A percentile compares a stretch with the other conserved stretches of the same genome.
These are phyloP conservation scores for Phalacrocorax carbo DNA, from an alignment of 2,113 vertebrate species.

Conservation along the genomic window DNA sequence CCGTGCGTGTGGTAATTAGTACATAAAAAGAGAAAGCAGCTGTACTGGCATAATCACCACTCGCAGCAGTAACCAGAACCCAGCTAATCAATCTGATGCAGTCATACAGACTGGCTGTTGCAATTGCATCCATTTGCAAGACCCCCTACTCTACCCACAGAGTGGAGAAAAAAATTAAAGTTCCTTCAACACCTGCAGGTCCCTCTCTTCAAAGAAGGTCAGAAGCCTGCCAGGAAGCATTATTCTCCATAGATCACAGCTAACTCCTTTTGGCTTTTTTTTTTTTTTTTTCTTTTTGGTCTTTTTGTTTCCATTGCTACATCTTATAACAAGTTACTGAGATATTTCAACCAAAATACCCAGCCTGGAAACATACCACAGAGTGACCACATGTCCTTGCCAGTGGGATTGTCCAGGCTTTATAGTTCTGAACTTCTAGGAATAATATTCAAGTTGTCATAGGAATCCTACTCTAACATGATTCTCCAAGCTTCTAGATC, in stretches of 20 bases:
- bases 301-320: background rate
- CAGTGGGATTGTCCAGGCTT: background rate
- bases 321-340: background rate
- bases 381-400: background rate
- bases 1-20: conserved; percentile 49
- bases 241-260: background rate
- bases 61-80: conserved; percentile 53
- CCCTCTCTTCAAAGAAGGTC: conserved; percentile 3
- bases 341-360: background rate
- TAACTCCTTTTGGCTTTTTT: background rate
- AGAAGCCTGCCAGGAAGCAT: conserved; percentile 4
- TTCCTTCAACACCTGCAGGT: conserved; percentile 6
- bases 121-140: conserved; percentile 53
- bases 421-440: background rate
- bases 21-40: conserved; percentile 55
- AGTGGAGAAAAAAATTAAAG: background rate
- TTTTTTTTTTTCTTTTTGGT: background rate
- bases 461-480: background rate
- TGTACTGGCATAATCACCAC: conserved; percentile 56
- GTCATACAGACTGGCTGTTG: conserved; percentile 26
- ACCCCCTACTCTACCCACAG: conserved; percentile 34
- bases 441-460: background rate
- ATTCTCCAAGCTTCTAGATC: background rate
- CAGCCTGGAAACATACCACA: background rate
- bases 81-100: conserved; percentile 61